Base-by-base conservation (phyloP, 2,113 vertebrate species). In the Psettodes erumei region DNA sequence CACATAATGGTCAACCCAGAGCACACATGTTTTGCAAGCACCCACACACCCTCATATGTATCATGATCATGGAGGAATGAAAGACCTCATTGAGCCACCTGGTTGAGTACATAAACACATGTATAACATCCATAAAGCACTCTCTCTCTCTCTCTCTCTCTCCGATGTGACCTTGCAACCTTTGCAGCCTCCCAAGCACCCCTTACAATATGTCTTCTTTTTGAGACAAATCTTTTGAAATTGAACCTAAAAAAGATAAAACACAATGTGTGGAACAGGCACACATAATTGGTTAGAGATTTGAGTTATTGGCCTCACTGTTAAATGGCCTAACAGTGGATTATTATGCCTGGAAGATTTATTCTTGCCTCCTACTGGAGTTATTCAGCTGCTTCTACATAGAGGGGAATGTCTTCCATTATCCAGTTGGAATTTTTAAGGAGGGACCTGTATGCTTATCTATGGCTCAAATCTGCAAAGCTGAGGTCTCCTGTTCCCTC, bases 371-470 rank as follows among this genome's bases (percentile, higher is more conserved):
- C 50, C 67, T 74, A 38, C 71, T 63, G 74, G 45, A 72, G 55
- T 50, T 74, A 50, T 80, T 80, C 53, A 65, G 56, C 62, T 81
- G 50, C 71, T 45, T 67, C 35, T 83, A 69, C 73, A 90, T 77
- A 56, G 86, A 80, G 74, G 54, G 77, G 28, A 87, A 88, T 84
- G 83, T 76, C 70, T 84, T 89, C 81, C 83, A 86, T 92, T 90
- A 86, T 88, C 84, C 64, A 47, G 67, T n/a, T 75, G 82, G 86
- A 93, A 91, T 93, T 86, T 90, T 77, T 69, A 88, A 89, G 86
- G 85, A 87, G 86, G 74, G 77, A 83, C 74, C 69, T 60, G 27
- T 58, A 7, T 4, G 56, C 76, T 88, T 91, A 93, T 93, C 89
- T 90, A 48, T 30, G 61, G 21, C 70, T 88, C 12, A 82, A 77